A percentile compares a stretch with the other conserved stretches of the same genome.
Conservation (phyloP, 2,113 vertebrate genomes). For the rabbit (Oryctolagus cuniculus) region mOryCun1.1 NC_091439.1:102611001-102611500, state of each 20-base stretch:
- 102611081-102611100: conserved; percentile 9
- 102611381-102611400: neutral
- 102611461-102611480: neutral
- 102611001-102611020: conserved; percentile 21
- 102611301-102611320: neutral
- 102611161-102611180: neutral
- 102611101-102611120: neutral
- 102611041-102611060: neutral
- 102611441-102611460: too few species aligned
- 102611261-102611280: neutral
- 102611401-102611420: neutral
- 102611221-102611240: neutral
- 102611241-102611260: neutral
- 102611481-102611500: neutral
- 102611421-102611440: neutral
- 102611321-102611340: neutral
- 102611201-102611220: neutral
- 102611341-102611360: neutral
- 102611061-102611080: neutral
- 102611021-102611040: neutral
- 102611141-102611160: neutral
- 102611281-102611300: neutral
- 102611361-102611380: neutral
- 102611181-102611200: neutral
- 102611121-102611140: neutral